Base-by-base conservation (phyloP, 2,113 vertebrate species). In the Saccopteryx leptura region DNA sequence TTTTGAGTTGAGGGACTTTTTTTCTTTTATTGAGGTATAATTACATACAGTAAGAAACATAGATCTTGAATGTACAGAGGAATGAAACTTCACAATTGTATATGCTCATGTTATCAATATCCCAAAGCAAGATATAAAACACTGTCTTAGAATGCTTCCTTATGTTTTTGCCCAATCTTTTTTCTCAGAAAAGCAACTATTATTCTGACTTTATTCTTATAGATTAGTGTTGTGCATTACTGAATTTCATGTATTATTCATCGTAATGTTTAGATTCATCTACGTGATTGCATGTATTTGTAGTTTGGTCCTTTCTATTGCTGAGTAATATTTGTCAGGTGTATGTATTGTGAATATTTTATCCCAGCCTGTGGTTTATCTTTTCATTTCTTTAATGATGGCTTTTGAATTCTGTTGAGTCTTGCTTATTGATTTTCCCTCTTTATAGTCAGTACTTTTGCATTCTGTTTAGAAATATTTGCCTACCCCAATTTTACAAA, bases 381-480 rank as follows among this genome's bases (percentile, higher is more conserved):
- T 52, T 52, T 69, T 90, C 58, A 61, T 50, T 91, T 74, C 23
- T 74, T 52, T 75, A 75, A 79, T 26, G 48, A 5, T 54, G 10
- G 82, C 23, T 69, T 94, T 83, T 82, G 76, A 92, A 95, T 69
- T 81, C 91, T 88, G 83, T 1, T 60, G 74, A 26, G 23, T 82
- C 19, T 63, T 46, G 1, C 60, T 82, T 69, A 31, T 76, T 9
- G 7, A 52, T 58, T 82, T 87, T 65, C 48, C 24, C 15, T 8
- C 7, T 78, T 68, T 78, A 58, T 24, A 78, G 4, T 31, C 1
- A 61, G 17, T 52, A 65, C 5, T 82, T 56, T 60, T 91, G 12
- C 23, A 87, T 74, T 81, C 60, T 83, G 52, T 83, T 46, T 31
- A 17, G 52, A 76, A 74, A 52, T 83, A 75, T 68, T 82, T 88